Percentiles rank a stretch among this genome's conserved stretches.
phyloP scores from a whole-genome alignment of 2,797 vertebrate species.

The Mormyrus hasselquistii region DNA sequence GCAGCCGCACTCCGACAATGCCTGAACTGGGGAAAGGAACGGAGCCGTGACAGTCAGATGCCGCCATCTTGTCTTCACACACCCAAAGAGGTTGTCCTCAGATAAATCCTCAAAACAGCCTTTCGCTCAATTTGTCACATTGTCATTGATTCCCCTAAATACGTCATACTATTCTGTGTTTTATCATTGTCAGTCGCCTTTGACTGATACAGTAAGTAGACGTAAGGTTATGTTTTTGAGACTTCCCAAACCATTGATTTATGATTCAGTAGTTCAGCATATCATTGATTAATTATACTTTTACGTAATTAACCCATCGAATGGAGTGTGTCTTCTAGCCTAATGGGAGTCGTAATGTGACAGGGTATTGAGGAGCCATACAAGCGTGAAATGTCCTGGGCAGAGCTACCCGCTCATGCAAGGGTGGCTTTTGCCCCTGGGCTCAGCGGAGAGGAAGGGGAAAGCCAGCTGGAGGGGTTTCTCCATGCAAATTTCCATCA shows the following conservation, averaged over 20 bases:
- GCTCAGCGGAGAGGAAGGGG: constrained; percentile 41
- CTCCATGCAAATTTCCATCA: constrained; percentile 60
- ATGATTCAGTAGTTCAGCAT: constrained; percentile 53
- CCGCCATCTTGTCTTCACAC: not conserved
- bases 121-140: not conserved
- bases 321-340: constrained; percentile 68
- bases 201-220: not conserved
- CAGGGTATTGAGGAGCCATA: constrained; percentile 51
- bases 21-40: not conserved
- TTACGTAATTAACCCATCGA: constrained; percentile 70
- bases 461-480: constrained; percentile 51
- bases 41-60: not conserved
- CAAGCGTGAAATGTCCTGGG: constrained; percentile 25
- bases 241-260: not conserved
- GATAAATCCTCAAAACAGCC: constrained; percentile 2
- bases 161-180: not conserved
- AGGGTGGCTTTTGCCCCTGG: constrained; percentile 24
- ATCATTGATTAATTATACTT: constrained; percentile 71
- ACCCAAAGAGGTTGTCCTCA: not conserved
- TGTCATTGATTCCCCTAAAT: not conserved
- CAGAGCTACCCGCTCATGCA: constrained; percentile 16
- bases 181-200: not conserved
- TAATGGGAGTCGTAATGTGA: constrained; percentile 63
- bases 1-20: constrained; percentile 10
- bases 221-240: not conserved